Evolutionary conservation across 2,113 vertebrate genomes (phyloP).

Genomic region (Hypocryptadius cinnamomeus): DNA sequence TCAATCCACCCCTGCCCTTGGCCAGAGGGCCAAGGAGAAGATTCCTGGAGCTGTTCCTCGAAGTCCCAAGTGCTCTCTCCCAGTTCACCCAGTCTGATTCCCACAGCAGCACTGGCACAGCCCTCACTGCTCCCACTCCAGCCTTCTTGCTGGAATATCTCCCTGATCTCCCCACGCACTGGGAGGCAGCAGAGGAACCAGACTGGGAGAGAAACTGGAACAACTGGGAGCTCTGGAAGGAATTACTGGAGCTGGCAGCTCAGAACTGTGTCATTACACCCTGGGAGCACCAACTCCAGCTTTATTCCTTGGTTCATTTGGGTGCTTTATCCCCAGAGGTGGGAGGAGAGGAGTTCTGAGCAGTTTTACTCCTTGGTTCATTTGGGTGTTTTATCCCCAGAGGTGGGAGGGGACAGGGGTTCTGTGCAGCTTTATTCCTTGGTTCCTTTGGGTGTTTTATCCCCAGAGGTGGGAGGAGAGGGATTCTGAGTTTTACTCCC

Average conservation of each 20-base stretch:
- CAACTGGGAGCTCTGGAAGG: not conserved
- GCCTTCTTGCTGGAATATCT: not conserved
- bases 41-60: constrained; percentile 26
- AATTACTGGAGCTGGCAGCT: not conserved
- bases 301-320: not conserved
- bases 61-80: not conserved
- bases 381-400: fast-evolving
- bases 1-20: not conserved
- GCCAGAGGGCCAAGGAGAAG: not conserved
- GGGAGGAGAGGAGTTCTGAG: not conserved
- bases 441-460: too few relatives aligned
- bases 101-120: not conserved
- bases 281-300: not conserved
- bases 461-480: not conserved
- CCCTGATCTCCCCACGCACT: not conserved
- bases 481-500: too few relatives aligned
- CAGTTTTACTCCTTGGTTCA: not conserved
- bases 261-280: not conserved
- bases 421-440: not conserved
- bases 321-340: fast-evolving
- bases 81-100: not conserved
- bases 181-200: not conserved
- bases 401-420: not conserved
- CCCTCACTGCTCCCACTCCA: not conserved
- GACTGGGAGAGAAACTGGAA: not conserved